Conservation (phyloP, 2,113 vertebrate genomes). For the Labrus mixtus region DNA sequence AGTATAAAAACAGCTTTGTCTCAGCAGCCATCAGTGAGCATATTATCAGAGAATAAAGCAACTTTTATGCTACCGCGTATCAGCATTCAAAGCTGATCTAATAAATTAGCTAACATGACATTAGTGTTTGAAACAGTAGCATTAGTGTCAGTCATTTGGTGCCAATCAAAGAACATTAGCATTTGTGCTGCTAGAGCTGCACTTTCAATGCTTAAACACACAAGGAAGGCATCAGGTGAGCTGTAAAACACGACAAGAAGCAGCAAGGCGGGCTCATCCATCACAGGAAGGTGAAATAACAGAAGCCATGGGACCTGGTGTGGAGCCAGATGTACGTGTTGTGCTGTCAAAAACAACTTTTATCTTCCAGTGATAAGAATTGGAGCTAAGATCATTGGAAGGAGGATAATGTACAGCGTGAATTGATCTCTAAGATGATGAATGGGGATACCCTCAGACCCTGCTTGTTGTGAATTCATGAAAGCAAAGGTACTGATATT, state of each 20-base stretch:
- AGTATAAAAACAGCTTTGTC: too few relatives aligned
- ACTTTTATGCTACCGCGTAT: constrained; percentile 8
- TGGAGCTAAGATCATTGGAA: constrained; percentile 25
- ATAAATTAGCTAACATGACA: constrained; percentile 34
- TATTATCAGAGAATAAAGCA: neutral
- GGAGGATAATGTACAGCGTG: constrained; percentile 25
- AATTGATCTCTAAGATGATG: constrained; percentile 34
- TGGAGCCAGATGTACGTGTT: constrained; percentile 32
- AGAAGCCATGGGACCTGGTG: constrained; percentile 47
- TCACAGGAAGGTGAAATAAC: constrained; percentile 37
- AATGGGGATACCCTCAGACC: constrained; percentile 16
- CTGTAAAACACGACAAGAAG: constrained; percentile 20
- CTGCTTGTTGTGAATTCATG: constrained; percentile 10
- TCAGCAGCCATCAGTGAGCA: too few relatives aligned
- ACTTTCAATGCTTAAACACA: constrained; percentile 23
- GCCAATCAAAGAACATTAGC: constrained; percentile 50
- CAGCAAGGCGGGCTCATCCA: constrained; percentile 40
- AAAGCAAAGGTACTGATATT: constrained; percentile 19
- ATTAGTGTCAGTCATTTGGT: constrained; percentile 36
- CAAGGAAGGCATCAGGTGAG: constrained; percentile 40
- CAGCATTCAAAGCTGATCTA: constrained; percentile 31
- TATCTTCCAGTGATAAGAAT: constrained; percentile 46
- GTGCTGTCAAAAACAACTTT: constrained; percentile 49
- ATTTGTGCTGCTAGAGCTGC: constrained; percentile 34
- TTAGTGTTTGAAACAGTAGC: constrained; percentile 24